Base-by-base conservation (phyloP, 2,113 vertebrate species). In the Microtus pennsylvanicus region DNA sequence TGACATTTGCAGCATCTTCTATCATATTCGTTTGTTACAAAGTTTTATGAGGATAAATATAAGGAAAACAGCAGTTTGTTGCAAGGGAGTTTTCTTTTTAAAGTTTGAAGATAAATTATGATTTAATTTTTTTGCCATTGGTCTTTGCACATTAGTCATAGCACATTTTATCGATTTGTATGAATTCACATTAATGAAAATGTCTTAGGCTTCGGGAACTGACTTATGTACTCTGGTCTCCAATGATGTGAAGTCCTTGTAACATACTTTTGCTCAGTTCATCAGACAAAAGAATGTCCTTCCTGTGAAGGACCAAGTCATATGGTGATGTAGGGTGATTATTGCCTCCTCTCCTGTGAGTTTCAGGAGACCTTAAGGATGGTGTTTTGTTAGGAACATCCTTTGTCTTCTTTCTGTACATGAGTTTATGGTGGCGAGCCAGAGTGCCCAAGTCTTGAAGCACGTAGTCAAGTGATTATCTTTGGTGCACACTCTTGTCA, bases 91-190 rank as follows among this genome's bases (percentile, higher is more conserved):
- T 77, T 89, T 55, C 13, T 83, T 89, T 90, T 50, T 80, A 52
- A 93, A 74, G 80, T 92, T 88, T 85, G 67, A 90, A 93, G 76
- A 82, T 97, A 77, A 90, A 67, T 47, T 86, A 24, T 94, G 61
- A 35, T 91, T 88, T 61, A 86, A 58, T 83, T 55, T 47, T 89
- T 63, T 22, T 88, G 22, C 47, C 55, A 47, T 90, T 93, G 78
- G 83, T 33, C 92, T 95, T 91, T 94, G 92, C 91, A 83, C 22
- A 75, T 95, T 92, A 95, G 28, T 45, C 61, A 8, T 47, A 94
- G 45, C 78, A 24, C 17, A 80, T 95, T 92, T 47, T 76, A 81
- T 61, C 61, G 22, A 22, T 86, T 35, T 69, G n/a, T 50, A 76
- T 63, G 78, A 47, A 52, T 13, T n/a, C 5, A n/a, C n/a, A 70